phyloP scores from a whole-genome alignment of 2,113 vertebrate species.

The Phrynosoma blainvillii region DNA sequence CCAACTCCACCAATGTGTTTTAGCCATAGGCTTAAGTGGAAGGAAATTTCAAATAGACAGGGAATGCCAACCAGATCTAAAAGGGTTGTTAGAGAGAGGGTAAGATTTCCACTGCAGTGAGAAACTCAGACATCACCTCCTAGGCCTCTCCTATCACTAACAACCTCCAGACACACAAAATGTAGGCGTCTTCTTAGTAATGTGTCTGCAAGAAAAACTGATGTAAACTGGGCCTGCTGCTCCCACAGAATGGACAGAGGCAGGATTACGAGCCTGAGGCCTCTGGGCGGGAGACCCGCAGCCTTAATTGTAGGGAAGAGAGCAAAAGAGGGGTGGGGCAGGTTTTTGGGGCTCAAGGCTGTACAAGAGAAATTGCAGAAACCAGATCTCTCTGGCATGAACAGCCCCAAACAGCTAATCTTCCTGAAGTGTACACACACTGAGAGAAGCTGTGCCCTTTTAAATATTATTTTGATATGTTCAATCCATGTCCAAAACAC shows the following conservation, averaged over 20 bases:
- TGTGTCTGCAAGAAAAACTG: background rate
- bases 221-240: background rate
- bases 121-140: conserved; percentile 31
- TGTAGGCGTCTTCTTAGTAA: background rate
- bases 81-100: conserved; percentile 24
- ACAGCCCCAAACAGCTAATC: background rate
- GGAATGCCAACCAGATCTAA: conserved; percentile 45
- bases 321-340: background rate
- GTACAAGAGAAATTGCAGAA: background rate
- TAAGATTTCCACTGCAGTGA: conserved; percentile 43
- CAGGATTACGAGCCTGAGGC: background rate
- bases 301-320: background rate
- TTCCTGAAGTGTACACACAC: background rate
- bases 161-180: background rate
- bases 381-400: background rate
- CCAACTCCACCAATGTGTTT: conserved; percentile 24
- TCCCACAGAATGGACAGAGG: background rate
- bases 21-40: conserved; percentile 45
- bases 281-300: background rate
- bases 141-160: conserved; percentile 18
- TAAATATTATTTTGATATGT: background rate
- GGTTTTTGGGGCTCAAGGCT: background rate
- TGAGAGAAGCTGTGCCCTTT: background rate
- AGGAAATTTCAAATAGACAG: conserved; percentile 48
- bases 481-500: background rate